These are phyloP conservation scores for Drosophila melanocephala DNA, from an alignment of 2,888 invertebrate genomes.

Conservation along the genomic window DNA sequence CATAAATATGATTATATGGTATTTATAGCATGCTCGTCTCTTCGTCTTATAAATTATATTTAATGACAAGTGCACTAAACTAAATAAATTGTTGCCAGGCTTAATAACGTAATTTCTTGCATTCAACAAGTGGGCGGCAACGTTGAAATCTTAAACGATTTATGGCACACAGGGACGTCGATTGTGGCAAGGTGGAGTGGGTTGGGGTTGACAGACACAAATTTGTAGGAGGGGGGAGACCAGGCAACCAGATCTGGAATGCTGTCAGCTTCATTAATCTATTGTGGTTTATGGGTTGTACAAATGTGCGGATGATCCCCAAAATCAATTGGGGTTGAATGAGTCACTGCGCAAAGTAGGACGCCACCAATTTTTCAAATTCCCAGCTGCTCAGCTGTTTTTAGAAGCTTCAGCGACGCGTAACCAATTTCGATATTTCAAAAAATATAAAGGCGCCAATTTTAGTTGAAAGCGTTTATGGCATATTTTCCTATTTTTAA, in stretches of 20 bases:
- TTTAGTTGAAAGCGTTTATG: background rate
- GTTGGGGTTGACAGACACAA: slow-evolving; percentile 23
- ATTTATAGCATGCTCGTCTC: slow-evolving; percentile 19
- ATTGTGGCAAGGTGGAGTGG: background rate
- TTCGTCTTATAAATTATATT: slow-evolving; percentile 71
- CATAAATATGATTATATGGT: slow-evolving; percentile 62
- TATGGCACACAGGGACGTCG: slow-evolving; percentile 32
- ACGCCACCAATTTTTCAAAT: slow-evolving; percentile 28
- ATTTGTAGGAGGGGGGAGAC: slow-evolving; percentile 28
- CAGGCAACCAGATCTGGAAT: background rate
- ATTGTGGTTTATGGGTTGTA: slow-evolving; percentile 51
- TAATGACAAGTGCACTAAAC: slow-evolving; percentile 81
- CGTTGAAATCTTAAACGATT: slow-evolving; percentile 58
- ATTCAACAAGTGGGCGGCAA: slow-evolving; percentile 72
- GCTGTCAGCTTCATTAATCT: slow-evolving; percentile 61
- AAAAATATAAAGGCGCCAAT: slow-evolving; percentile 14
- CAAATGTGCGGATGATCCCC: slow-evolving; percentile 45
- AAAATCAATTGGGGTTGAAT: slow-evolving; percentile 51
- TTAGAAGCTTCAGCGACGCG: slow-evolving; percentile 20
- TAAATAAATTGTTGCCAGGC: slow-evolving; percentile 72
- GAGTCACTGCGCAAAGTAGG: slow-evolving; percentile 43
- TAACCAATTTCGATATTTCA: slow-evolving; percentile 16
- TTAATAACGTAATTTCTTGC: slow-evolving; percentile 69
- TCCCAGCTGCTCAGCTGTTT: slow-evolving; percentile 43
- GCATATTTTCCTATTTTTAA: background rate